Conservation (phyloP, 2,888 invertebrate species). For the Andrena hattorfiana region DNA sequence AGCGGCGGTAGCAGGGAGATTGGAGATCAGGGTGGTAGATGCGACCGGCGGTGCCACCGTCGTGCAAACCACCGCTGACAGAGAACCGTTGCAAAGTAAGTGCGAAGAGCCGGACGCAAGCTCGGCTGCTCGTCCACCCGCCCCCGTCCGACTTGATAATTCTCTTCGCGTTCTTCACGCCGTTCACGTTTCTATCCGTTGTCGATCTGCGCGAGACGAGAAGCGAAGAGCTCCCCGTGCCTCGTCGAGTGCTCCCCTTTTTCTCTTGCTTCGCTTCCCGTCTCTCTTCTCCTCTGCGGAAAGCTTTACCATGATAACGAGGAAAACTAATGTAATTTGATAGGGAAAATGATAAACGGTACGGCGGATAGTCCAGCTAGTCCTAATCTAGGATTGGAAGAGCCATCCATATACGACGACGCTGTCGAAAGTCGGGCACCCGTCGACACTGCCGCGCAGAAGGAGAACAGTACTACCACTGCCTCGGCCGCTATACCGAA, state of each 20-base stretch:
- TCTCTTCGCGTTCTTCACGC: neutral
- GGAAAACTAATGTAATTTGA: conserved; percentile 9
- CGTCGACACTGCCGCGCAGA: conserved; percentile 77
- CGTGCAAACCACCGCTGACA: conserved; percentile 83
- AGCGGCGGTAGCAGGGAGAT: conserved; percentile 91
- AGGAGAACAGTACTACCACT: conserved; percentile 71
- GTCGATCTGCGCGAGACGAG: conserved; percentile 3
- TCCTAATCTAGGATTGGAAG: conserved; percentile 89
- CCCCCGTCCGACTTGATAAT: neutral
- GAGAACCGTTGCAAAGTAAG: conserved; percentile 82
- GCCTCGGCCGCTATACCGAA: conserved; percentile 75
- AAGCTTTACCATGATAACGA: conserved; percentile 4
- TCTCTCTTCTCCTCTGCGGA: neutral
- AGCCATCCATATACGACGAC: conserved; percentile 92
- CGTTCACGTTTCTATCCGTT: neutral
- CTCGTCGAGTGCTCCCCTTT: no score
- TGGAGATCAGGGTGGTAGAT: conserved; percentile 91
- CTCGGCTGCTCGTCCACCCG: no score
- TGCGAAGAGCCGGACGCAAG: neutral
- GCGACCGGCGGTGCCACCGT: conserved; percentile 82
- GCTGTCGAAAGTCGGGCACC: conserved; percentile 89
- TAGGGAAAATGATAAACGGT: conserved; percentile 83
- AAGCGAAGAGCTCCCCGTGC: neutral
- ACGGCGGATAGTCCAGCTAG: conserved; percentile 83
- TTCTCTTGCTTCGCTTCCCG: neutral